phyloP scores from a whole-genome alignment of 2,888 invertebrate genomes.

The Sesamia inferens region DNA sequence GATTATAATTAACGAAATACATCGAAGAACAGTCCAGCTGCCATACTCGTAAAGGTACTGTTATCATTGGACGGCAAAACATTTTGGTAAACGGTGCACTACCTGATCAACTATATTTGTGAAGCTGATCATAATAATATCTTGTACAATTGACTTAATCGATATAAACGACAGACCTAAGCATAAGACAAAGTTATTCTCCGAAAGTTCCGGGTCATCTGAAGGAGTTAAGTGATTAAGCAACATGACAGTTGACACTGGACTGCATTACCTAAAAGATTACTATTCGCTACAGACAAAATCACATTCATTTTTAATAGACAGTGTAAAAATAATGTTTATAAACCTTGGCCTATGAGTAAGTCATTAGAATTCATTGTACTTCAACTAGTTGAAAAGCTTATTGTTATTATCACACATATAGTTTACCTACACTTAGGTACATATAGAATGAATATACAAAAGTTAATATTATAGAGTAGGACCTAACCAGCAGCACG shows the following conservation, averaged over 20 bases:
- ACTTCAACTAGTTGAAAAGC: conserved; percentile 88
- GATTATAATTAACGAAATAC: conserved; percentile 78
- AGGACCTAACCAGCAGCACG: conserved; percentile 63
- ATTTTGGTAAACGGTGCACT: conserved; percentile 77
- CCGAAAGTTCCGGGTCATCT: conserved; percentile 37
- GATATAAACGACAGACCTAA: conserved; percentile 60
- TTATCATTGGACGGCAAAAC: conserved; percentile 88
- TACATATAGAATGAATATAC: conserved; percentile 84
- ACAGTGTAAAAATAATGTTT: conserved; percentile 90
- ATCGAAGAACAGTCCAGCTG: conserved; percentile 81
- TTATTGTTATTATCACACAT: conserved; percentile 89
- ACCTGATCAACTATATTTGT: conserved; percentile 52
- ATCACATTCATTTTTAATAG: conserved; percentile 85
- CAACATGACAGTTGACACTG: conserved; percentile 73
- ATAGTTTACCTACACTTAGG: conserved; percentile 80
- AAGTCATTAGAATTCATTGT: conserved; percentile 85
- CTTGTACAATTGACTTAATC: conserved; percentile 67
- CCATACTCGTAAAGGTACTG: conserved; percentile 71
- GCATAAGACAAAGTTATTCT: conserved; percentile 55
- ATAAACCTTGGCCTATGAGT: conserved; percentile 88
- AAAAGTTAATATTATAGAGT: conserved; percentile 80
- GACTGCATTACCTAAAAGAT: conserved; percentile 82
- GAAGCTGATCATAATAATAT: conserved; percentile 64
- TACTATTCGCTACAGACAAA: conserved; percentile 82
- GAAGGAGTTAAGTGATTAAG: conserved; percentile 57